Base-by-base conservation (phyloP, 2,888 invertebrate genomes). In the Cheilosia impressa region DNA sequence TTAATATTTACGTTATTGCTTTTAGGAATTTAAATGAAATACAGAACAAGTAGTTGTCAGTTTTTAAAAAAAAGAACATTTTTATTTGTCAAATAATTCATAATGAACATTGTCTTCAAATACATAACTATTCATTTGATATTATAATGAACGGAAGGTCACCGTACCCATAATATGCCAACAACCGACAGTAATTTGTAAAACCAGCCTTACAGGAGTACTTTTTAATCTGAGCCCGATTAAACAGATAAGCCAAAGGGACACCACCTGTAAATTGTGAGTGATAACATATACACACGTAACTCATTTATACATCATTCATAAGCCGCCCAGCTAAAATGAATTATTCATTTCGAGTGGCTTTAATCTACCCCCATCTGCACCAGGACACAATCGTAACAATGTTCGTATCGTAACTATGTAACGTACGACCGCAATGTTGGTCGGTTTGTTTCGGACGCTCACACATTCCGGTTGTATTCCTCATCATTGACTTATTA, bases 401-500 rank as follows among this genome's bases (percentile, higher is more conserved):
- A 10, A 13, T 9, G 17, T 47, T 17, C 17, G 17, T 19, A 6
- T 31, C 2, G 31, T 2, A 27, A 27, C 10, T 45, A 17, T 45
- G 45, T 45, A 38, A 13, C 13, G 6, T 9, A 47, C 7, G 45
- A 19, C n/a, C n/a, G 6, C 45, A 47, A 47, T 47, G n/a, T 47
- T 17, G 17, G 45, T 47, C 45, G 17, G 45, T 5, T 47, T 17
- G 17, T 47, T 2, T n/a, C 45, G 19, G 19, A 2, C 45, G n/a
- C 31, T 17, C 17, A 45, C 45, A n/a, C 17, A 47, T 47, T 47
- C 45, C 50, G 22, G 19, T 50, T 22, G 13, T 13, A 50, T 57
- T 19, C 43, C 52, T 52, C 52, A 22, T 55, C 63, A 43, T n/a
- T 55, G 69, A 63, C 69, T 63, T 78, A 78, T 78, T 78, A 78